phyloP scores from a whole-genome alignment of 2,797 vertebrate genomes.

The Tarsius wallacei region DNA sequence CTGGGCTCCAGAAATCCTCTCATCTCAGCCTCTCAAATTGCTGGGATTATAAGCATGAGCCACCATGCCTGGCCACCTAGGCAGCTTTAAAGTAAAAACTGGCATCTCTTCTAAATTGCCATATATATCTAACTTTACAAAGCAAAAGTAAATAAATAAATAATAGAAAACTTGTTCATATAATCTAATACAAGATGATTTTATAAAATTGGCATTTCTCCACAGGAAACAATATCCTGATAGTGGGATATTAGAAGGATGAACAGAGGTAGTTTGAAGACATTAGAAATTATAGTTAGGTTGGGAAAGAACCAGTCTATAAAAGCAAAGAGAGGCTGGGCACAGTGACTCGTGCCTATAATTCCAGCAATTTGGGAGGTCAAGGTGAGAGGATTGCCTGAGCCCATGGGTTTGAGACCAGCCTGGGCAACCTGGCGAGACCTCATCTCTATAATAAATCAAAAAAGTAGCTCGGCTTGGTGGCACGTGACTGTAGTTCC shows the following conservation, averaged over 20 bases:
- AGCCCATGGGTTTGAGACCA: no score
- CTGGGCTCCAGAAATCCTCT: no score
- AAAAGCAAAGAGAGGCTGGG: constrained; percentile 2
- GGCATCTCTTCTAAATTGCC: neutral
- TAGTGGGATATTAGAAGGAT: neutral
- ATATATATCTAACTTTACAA: neutral
- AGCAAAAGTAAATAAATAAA: neutral
- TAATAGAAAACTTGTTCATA: neutral
- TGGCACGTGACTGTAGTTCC: no score
- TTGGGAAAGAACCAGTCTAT: neutral
- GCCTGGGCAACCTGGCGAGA: no score
- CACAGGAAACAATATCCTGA: neutral
- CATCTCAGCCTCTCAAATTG: no score
- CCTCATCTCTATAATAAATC: no score
- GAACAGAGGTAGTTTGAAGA: neutral
- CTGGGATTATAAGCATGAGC: no score
- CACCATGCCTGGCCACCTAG: no score
- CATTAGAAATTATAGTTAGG: neutral
- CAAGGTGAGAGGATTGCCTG: no score
- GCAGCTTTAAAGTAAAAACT: constrained; percentile 14
- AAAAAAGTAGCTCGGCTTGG: no score
- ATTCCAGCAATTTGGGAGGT: no score
- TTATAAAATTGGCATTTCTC: constrained; percentile 14
- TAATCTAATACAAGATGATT: neutral
- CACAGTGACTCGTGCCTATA: no score